Percentiles rank a stretch among this genome's conserved stretches.
These are phyloP conservation scores for Drosophila melanocephala DNA, from an alignment of 2,888 invertebrate species.

Conservation along the genomic window DNA sequence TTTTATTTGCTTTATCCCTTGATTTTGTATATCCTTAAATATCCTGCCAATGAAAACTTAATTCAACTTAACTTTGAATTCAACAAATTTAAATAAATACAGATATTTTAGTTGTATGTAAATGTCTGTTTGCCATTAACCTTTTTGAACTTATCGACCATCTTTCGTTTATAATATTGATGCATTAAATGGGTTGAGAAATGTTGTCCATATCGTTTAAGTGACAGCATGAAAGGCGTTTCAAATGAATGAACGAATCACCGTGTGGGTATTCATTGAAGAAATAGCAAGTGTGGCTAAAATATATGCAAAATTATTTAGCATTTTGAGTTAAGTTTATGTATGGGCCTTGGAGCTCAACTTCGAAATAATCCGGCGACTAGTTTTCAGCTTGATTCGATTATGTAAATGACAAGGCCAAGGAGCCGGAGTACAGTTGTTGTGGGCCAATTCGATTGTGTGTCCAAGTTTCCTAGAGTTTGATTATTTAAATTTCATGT, in stretches of 20 bases:
- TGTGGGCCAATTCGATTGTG: slow-evolving; percentile 14
- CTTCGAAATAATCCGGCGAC: neutral
- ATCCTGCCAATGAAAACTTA: neutral
- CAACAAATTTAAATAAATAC: neutral
- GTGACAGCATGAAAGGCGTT: slow-evolving; percentile 53
- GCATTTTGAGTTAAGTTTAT: slow-evolving; percentile 18
- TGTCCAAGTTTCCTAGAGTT: slow-evolving; percentile 45
- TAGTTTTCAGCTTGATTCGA: slow-evolving; percentile 45
- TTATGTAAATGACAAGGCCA: slow-evolving; percentile 38
- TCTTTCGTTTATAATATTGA: neutral
- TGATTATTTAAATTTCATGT: slow-evolving; percentile 81
- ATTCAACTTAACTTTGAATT: neutral
- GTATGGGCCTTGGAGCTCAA: neutral
- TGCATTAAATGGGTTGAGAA: slow-evolving; percentile 10
- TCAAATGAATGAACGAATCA: slow-evolving; percentile 31
- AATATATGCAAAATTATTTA: slow-evolving; percentile 67
- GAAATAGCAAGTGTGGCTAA: slow-evolving; percentile 12
- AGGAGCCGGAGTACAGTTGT: slow-evolving; percentile 1
- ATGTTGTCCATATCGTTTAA: slow-evolving; percentile 25
- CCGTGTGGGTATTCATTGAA: neutral
- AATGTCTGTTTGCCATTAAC: neutral
- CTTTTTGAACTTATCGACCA: neutral
- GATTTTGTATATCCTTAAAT: neutral
- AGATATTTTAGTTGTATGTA: neutral
- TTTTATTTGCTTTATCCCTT: neutral